These are phyloP conservation scores for Lissonota sp. DNA, from an alignment of 2,888 invertebrate genomes.

Conservation along the genomic window DNA sequence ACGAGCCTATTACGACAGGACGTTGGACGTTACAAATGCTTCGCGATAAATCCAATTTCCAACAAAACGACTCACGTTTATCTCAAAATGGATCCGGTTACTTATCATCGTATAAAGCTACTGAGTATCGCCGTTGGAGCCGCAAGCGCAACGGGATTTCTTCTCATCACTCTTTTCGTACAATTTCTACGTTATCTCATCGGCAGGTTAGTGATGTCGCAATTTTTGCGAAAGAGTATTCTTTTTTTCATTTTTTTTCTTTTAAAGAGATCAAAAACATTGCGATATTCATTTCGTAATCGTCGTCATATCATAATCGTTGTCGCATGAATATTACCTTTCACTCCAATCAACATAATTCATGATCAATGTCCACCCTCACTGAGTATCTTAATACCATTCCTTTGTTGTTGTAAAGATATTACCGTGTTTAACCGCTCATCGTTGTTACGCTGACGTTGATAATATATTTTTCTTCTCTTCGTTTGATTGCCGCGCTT, in stretches of 20 bases:
- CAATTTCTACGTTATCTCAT: slow-evolving; percentile 90
- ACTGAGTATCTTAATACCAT: background rate
- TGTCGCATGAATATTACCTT: slow-evolving; percentile 34
- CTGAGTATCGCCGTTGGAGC: slow-evolving; percentile 93
- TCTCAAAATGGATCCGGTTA: slow-evolving; percentile 93
- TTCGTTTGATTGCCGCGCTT: slow-evolving; percentile 59
- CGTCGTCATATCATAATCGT: slow-evolving; percentile 27
- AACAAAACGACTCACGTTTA: slow-evolving; percentile 91
- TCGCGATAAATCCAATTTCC: slow-evolving; percentile 93
- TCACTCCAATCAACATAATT: too few relatives aligned
- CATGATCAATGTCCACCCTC: too few relatives aligned
- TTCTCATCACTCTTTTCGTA: slow-evolving; percentile 91
- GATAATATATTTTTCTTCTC: slow-evolving; percentile 17
- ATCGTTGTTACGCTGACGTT: slow-evolving; percentile 19
- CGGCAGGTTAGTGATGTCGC: slow-evolving; percentile 86
- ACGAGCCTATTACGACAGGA: slow-evolving; percentile 90
- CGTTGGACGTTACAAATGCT: slow-evolving; percentile 94
- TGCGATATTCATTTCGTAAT: slow-evolving; percentile 16
- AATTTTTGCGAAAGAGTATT: too few relatives aligned
- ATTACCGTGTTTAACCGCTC: background rate
- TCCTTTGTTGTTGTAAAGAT: background rate
- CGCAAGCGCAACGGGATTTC: slow-evolving; percentile 91
- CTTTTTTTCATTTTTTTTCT: too few relatives aligned
- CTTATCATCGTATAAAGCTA: slow-evolving; percentile 93
- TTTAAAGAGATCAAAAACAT: too few relatives aligned